These are phyloP conservation scores for Agrotis segetum DNA, from an alignment of 2,888 invertebrate species.

Conservation along the genomic window DNA sequence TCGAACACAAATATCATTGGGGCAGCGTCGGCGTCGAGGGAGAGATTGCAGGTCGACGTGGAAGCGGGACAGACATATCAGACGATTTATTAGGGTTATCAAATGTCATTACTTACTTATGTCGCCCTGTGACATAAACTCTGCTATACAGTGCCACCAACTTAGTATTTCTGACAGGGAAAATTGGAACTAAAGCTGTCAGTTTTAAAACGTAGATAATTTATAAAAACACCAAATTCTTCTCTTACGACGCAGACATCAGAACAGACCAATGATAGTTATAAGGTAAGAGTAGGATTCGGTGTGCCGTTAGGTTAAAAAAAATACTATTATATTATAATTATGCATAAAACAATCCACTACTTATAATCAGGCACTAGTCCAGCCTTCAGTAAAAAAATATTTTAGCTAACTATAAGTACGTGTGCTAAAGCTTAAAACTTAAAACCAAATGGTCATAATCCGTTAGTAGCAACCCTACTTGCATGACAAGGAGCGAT, in stretches of 20 bases:
- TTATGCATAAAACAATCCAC: too few species aligned
- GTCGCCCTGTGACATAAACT: background rate
- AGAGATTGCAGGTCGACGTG: slow-evolving; percentile 81
- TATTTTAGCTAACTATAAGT: slow-evolving; percentile 22
- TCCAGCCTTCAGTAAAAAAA: background rate
- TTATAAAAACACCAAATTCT: too few species aligned
- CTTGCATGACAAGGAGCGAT: slow-evolving; percentile 81
- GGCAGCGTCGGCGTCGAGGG: slow-evolving; percentile 81
- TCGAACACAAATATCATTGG: slow-evolving; percentile 90
- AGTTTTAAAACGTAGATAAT: too few species aligned
- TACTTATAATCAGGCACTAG: background rate
- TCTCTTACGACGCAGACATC: too few species aligned
- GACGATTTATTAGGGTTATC: slow-evolving; percentile 56
- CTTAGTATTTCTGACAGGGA: too few species aligned
- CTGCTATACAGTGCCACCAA: too few species aligned
- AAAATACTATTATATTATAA: too few species aligned
- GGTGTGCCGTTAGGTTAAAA: too few species aligned
- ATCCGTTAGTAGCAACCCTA: slow-evolving; percentile 69
- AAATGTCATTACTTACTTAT: slow-evolving; percentile 32
- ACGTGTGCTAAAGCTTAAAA: slow-evolving; percentile 48
- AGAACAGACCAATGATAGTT: too few species aligned
- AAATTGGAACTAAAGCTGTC: too few species aligned
- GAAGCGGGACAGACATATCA: slow-evolving; percentile 63
- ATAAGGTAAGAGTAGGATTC: too few species aligned
- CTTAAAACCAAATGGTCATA: slow-evolving; percentile 51